Evolutionary conservation across 2,113 vertebrate genomes (phyloP).

Genomic region (Beaufortia kweichowensis): DNA sequence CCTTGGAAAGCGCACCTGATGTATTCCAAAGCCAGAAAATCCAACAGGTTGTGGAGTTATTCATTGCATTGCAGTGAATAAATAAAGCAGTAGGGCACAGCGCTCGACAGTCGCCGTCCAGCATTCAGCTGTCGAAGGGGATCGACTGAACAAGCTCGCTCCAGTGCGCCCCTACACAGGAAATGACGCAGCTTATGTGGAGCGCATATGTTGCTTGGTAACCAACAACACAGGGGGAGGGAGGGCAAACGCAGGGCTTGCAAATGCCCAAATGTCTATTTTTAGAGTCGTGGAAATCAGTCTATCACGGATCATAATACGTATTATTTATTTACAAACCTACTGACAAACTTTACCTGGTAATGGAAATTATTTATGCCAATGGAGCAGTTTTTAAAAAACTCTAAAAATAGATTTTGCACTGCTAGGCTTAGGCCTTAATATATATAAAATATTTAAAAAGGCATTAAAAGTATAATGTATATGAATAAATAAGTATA

Average conservation of each 20-base stretch:
- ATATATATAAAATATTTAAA: too few relatives aligned
- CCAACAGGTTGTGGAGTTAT: constrained; percentile 6
- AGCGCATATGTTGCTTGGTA: constrained; percentile 56
- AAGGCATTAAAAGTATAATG: too few relatives aligned
- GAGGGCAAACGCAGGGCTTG: constrained; percentile 32
- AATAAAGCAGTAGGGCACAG: background rate
- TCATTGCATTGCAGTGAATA: background rate
- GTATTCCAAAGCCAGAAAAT: background rate
- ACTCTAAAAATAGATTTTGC: too few relatives aligned
- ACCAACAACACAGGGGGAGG: constrained; percentile 48
- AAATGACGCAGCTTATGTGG: constrained; percentile 67
- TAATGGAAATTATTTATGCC: too few relatives aligned
- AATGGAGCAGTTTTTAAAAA: too few relatives aligned
- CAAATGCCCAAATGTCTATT: background rate
- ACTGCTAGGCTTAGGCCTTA: too few relatives aligned
- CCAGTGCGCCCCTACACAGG: constrained; percentile 58
- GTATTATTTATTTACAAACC: background rate
- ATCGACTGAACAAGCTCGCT: constrained; percentile 36
- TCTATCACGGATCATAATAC: constrained; percentile 5
- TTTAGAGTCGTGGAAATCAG: background rate
- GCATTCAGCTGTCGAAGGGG: constrained; percentile 23
- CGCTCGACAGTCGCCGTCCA: background rate
- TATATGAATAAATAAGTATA: too few relatives aligned
- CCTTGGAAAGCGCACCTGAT: background rate
- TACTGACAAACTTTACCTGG: too few relatives aligned